Evolutionary conservation across 2,797 vertebrate genomes (phyloP), one percentile per base, ranked within the genome.

Genomic region (Emydoidea blandingii): DNA sequence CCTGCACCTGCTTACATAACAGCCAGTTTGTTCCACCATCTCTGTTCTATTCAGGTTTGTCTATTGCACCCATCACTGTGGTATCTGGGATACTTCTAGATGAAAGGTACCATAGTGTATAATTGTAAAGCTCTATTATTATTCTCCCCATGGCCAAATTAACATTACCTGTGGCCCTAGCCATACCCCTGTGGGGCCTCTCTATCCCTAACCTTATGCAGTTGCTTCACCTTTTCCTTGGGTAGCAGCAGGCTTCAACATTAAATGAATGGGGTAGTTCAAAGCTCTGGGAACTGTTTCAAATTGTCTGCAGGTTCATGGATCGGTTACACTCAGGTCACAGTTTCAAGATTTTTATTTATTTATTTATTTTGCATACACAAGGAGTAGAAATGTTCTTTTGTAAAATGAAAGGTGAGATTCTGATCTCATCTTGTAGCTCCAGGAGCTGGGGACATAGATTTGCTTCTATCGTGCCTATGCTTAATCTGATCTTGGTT

Each of bases 51-150:
- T 12, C 4, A 78, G 50, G 3, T 52, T 47, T 8, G 16, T 52
- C 76, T 62, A 85, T n/a, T 81, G 5, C 12, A 53, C 31, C 59
- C 12, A 27, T 79, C 11, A 11, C 4, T 0, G 0, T 47, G 44
- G 37, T 54, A 37, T 3, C 5, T 79, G 79, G 83, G 47, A 29
- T 85, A 44, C 59, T 72, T 82, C 44, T 83, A 21, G 4, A 79
- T 54, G 68, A 81, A 81, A 86, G 12, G 50, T 44, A 76, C 72
- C 4, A 29, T 31, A 5, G 18, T 2, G 18, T 41, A 72, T 11
- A 72, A 72, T 6, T 37, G 37, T 72, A 72, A 72, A 72, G n/a
- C 19, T 3, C n/a, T 72, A 41, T 72, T 72, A 23, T 72, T 72
- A 29, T 78, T 78, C 7, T 18, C 44, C 44, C 29, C 41, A 78